Evolutionary conservation across 2,888 invertebrate genomes (phyloP), one percentile per base, ranked within the genome.

Genomic region (Melanargia galathea): DNA sequence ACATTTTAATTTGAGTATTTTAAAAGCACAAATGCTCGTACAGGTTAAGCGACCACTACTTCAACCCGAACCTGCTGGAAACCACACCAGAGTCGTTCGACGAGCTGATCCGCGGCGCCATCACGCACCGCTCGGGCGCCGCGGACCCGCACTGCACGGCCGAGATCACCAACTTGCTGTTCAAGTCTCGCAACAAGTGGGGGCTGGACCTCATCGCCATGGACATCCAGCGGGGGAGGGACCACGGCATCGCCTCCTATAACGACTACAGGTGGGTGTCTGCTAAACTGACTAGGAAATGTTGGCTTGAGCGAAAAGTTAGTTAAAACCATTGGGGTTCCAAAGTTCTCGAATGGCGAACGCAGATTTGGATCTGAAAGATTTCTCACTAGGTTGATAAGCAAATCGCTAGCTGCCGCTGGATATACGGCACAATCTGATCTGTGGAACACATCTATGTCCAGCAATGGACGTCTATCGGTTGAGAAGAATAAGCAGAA

Each of bases 221-320:
- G 77, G 94, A 94, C 70, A 92, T 94, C 63, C 94, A 95, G 75
- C 82, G 94, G 51, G 93, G 94, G 26, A 81, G 94, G 66, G 94
- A 94, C 71, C 94, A 94, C 74, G 94, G 94, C 0, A 78, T 94
- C 35, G 93, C 92, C 0, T 92, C 93, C 2, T 94, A 94, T 78
- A 94, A 94, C 73, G 92, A 92, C 55, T 95, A 93, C 80, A 92
- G 95, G 80, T 89, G 2, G 18, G 24, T 13, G n/a, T 13, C 1
- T 13, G 38, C 5, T n/a, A n/a, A 16, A n/a, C 38, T 38, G 11
- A 4, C 11, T 38, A 4, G 35, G 10, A 2, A 1, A 13, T 38
- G 8, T 33, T 3, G 10, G 10, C 33, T 2, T 33, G 33, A 8
- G 7, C 30, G 10, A 33, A 30, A n/a, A n/a, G n/a, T n/a, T n/a